Evolutionary conservation across 2,113 vertebrate genomes (phyloP).

Genomic region (Rhinopomastus cyanomelas): DNA sequence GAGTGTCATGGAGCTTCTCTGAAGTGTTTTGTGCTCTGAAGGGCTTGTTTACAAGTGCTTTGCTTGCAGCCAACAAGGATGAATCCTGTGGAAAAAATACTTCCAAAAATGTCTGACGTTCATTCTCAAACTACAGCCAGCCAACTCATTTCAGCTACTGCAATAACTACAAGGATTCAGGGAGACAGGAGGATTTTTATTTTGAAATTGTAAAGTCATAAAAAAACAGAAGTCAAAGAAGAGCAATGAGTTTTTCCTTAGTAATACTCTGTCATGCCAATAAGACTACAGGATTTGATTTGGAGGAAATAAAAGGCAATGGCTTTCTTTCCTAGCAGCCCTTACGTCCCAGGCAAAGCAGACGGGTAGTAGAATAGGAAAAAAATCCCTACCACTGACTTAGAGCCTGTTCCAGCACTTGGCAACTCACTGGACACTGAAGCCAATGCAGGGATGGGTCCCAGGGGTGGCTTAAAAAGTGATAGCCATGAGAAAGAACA

Average conservation of each 20-base stretch:
- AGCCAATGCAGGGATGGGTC: neutral
- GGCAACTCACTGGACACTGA: neutral
- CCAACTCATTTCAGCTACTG: neutral
- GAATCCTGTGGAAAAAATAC: neutral
- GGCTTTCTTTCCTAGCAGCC: neutral
- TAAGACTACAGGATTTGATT: neutral
- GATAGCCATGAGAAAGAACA: neutral
- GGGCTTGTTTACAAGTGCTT: neutral
- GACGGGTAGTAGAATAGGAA: neutral
- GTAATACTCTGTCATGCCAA: neutral
- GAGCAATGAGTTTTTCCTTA: neutral
- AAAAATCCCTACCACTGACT: rapidly evolving
- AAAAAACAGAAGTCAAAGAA: neutral
- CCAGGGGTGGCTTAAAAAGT: neutral
- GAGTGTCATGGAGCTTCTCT: neutral
- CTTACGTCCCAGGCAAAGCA: neutral
- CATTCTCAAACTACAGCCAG: neutral
- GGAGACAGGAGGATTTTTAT: neutral
- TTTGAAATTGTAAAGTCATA: neutral
- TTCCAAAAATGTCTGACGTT: neutral
- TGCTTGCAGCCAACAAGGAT: neutral
- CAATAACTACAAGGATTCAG: neutral
- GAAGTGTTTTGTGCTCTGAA: neutral
- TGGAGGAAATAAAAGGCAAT: neutral
- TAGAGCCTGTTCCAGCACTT: neutral